A percentile compares a stretch with the other conserved stretches of the same genome.
These are phyloP conservation scores for Watsonalla cultraria DNA, from an alignment of 2,888 invertebrate species.

Conservation along the genomic window DNA sequence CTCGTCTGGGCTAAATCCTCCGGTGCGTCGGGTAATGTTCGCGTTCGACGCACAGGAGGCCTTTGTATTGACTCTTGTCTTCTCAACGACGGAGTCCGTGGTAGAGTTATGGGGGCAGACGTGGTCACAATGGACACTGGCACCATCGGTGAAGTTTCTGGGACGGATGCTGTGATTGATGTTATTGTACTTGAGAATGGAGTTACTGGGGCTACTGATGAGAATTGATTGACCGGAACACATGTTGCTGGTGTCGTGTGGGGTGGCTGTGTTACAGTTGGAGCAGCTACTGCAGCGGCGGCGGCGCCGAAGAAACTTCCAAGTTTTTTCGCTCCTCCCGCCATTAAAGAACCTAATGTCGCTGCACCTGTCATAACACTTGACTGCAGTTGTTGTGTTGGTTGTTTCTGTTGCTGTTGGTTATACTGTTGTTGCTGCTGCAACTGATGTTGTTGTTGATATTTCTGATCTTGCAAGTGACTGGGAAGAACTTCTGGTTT, in stretches of 20 bases:
- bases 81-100: slow-evolving; percentile 63
- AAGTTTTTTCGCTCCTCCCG: slow-evolving; percentile 71
- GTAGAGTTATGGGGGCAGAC: slow-evolving; percentile 54
- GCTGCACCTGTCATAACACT: slow-evolving; percentile 68
- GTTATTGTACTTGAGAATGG: slow-evolving; percentile 54
- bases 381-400: slow-evolving; percentile 62
- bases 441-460: slow-evolving; percentile 37
- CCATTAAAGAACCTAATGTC: slow-evolving; percentile 70
- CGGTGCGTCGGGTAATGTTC: slow-evolving; percentile 71
- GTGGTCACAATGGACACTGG: slow-evolving; percentile 55
- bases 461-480: slow-evolving; percentile 26
- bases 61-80: slow-evolving; percentile 75
- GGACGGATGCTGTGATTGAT: slow-evolving; percentile 62
- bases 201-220: slow-evolving; percentile 50
- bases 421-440: slow-evolving; percentile 50
- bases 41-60: slow-evolving; percentile 66
- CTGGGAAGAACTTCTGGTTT: slow-evolving; percentile 32
- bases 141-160: slow-evolving; percentile 55
- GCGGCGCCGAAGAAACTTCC: slow-evolving; percentile 74
- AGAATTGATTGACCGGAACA: slow-evolving; percentile 40
- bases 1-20: slow-evolving; percentile 61
- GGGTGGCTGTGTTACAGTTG: slow-evolving; percentile 43
- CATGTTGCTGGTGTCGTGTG: slow-evolving; percentile 30
- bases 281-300: slow-evolving; percentile 64
- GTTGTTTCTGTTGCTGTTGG: slow-evolving; percentile 55